Conservation (phyloP, 2,113 vertebrate genomes). For the Bubo bubo region DNA sequence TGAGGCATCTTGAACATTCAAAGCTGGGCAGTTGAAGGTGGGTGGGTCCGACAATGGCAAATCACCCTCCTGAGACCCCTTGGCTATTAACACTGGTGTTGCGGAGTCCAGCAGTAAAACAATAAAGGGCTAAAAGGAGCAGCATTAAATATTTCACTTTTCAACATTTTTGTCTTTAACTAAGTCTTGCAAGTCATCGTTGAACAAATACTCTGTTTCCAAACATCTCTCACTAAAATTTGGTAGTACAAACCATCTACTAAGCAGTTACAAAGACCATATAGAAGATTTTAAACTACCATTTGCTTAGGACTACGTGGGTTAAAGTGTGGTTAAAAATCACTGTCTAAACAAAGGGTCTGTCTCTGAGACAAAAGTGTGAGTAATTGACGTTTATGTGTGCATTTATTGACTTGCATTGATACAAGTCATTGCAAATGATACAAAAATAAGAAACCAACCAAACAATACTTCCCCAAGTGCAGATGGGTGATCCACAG, state of each 20-base stretch:
- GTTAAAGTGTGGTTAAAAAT: not conserved
- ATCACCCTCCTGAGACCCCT: not conserved
- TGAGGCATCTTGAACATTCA: not conserved
- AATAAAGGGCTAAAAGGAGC: not conserved
- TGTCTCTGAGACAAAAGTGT: not conserved
- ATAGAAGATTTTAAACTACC: not conserved
- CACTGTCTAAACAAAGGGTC: not conserved
- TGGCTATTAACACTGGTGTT: not conserved
- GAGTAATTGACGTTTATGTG: not conserved
- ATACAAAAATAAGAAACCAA: not conserved
- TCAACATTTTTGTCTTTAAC: not conserved
- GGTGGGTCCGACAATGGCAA: not conserved
- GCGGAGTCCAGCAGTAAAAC: not conserved
- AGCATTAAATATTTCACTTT: not conserved
- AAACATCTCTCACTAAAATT: not conserved
- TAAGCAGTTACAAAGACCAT: not conserved
- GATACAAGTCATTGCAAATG: not conserved
- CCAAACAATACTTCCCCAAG: fast-evolving
- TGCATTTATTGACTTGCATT: not conserved
- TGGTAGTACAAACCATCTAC: not conserved
- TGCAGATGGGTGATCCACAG: not conserved
- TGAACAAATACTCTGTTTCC: not conserved
- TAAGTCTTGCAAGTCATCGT: fast-evolving
- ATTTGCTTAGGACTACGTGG: not conserved
- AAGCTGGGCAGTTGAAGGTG: not conserved